phyloP scores from a whole-genome alignment of 2,113 vertebrate genomes.

The Crotalus viridis region DNA sequence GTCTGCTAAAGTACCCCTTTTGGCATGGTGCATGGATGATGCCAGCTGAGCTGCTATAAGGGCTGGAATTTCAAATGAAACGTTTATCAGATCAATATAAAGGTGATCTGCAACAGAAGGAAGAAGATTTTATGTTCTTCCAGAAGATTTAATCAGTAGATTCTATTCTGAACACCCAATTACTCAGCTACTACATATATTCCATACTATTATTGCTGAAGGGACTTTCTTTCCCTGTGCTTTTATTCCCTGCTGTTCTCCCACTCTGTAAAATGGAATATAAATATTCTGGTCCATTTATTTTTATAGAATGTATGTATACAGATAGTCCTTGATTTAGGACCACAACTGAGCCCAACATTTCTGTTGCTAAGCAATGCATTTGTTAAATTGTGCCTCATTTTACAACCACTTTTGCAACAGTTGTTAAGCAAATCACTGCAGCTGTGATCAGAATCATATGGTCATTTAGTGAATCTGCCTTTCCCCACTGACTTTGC shows the following conservation, averaged over 20 bases:
- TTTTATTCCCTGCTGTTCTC: conserved; percentile 24
- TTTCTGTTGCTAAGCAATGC: background rate
- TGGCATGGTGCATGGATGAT: background rate
- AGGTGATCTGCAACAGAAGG: background rate
- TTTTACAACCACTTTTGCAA: background rate
- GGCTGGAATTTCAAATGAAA: background rate
- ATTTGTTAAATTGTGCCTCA: background rate
- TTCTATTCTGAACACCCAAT: background rate
- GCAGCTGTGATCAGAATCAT: background rate
- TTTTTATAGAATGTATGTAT: background rate
- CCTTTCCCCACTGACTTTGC: background rate
- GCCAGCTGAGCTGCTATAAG: background rate
- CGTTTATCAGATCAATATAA: background rate
- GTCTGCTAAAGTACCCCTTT: background rate
- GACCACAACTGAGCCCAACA: background rate
- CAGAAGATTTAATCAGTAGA: background rate
- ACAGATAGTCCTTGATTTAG: background rate
- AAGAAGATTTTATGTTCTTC: background rate
- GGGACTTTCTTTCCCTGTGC: background rate
- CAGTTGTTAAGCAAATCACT: background rate
- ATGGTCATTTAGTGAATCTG: background rate
- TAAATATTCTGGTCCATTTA: conserved; percentile 45
- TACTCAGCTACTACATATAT: background rate
- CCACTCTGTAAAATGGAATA: conserved; percentile 41
- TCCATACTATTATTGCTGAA: background rate